Base-by-base conservation (phyloP, 2,888 invertebrate species). In the Scaptomyza flava region DNA sequence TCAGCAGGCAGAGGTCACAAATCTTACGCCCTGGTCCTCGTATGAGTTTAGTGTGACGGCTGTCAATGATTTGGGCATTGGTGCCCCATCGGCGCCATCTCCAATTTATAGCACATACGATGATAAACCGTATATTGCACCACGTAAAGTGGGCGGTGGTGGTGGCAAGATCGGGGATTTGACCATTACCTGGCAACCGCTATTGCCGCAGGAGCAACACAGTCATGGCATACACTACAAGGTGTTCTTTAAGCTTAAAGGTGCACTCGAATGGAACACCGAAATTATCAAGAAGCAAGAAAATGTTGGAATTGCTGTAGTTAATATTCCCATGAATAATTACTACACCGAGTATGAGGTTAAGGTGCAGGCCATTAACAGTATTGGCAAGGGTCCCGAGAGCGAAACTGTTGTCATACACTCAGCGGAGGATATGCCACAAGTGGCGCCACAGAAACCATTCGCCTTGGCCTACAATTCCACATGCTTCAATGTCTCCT, bases 121-220 rank as follows among this genome's bases (percentile, higher is more conserved):
- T 3, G 96, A 96, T 81, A 94, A 93, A 70, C 98, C 98, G 0
- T 95, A 94, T 76, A 94, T 94, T 82, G 94, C 96, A 6, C 98
- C 98, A 2, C 90, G 93, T 6, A 96, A 96, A 83, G 94, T 99
- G 41, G 95, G 96, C 14, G 98, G 99, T 0, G 99, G 99, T 5
- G 98, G 98, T 45, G 98, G 98, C 11, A 98, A 98, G 92, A 97
- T 98, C 69, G 98, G 98, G 0, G 98, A 98, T 89, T 94, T 99
- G 4, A 96, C 97, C 0, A 97, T 99, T 54, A 96, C 95, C 0
- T 99, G 98, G 98, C 93, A 94, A 79, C 96, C 97, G 0, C 90
- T 98, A 31, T 93, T 94, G 68, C 92, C 94, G 0, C 94, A 96
- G 67, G 94, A 98, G 77, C 98, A 98, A 91, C 97, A 98, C 90